These are phyloP conservation scores for Phenganax stokvisi DNA, from an alignment of 92 coral and sea anemone species.

Conservation along the genomic window DNA sequence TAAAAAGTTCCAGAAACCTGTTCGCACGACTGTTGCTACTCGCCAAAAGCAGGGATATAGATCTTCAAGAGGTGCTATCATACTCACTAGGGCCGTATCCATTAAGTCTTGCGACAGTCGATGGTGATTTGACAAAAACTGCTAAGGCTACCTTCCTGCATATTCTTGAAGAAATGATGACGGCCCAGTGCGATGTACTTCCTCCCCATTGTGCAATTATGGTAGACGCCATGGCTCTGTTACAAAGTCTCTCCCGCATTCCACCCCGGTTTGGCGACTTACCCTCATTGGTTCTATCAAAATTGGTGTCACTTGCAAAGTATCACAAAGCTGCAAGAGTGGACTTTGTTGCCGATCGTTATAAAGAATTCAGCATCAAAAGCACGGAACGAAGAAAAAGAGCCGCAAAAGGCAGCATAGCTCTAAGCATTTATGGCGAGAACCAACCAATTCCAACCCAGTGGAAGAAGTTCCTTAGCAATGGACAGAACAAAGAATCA, in stretches of 20 bases:
- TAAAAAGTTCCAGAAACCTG: background rate
- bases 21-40: background rate
- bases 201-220: background rate
- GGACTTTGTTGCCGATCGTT: slow-evolving; percentile 18
- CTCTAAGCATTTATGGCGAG: background rate
- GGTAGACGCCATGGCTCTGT: slow-evolving; percentile 3
- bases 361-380: background rate
- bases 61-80: background rate
- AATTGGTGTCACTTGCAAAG: background rate
- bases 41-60: background rate
- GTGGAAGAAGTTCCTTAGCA: slow-evolving; percentile 16
- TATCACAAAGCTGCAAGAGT: slow-evolving; percentile 10
- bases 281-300: background rate
- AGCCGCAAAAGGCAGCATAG: slow-evolving; percentile 5
- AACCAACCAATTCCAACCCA: background rate
- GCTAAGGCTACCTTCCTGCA: slow-evolving; percentile 16
- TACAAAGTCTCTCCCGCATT: background rate
- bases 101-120: slow-evolving; percentile 25
- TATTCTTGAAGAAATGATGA: slow-evolving; percentile 12
- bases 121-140: slow-evolving; percentile 8
- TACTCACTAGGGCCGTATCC: slow-evolving; percentile 25
- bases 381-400: slow-evolving; percentile 4
- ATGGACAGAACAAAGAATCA: slow-evolving; percentile 13
- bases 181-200: background rate
- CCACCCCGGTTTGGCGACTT: slow-evolving; percentile 7